Percentiles rank a stretch among this genome's conserved stretches.
Conservation (phyloP, 2,797 vertebrate species). For the Dallia pectoralis region DNA sequence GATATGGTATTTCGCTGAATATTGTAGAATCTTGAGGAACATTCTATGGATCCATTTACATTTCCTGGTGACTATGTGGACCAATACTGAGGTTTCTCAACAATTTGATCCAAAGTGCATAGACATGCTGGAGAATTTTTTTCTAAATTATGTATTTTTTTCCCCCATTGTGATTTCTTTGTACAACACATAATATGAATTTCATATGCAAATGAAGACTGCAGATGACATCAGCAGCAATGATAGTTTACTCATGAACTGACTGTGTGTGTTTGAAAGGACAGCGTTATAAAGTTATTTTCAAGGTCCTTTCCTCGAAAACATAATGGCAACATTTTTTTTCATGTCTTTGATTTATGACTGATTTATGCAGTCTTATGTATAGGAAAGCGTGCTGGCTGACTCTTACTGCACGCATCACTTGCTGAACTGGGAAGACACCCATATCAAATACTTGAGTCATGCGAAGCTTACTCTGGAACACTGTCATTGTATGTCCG, state of each 20-base stretch:
- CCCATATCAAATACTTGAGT: constrained; percentile 57
- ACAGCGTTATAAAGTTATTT: constrained; percentile 46
- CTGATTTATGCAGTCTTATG: constrained; percentile 4
- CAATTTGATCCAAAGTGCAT: constrained; percentile 56
- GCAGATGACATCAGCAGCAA: constrained; percentile 48
- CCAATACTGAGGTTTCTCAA: constrained; percentile 14
- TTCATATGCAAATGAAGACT: constrained; percentile 52
- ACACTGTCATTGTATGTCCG: constrained; percentile 51
- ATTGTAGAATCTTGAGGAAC: constrained; percentile 52
- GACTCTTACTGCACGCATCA: constrained; percentile 33
- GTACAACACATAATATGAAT: constrained; percentile 35
- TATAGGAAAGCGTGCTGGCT: constrained; percentile 35
- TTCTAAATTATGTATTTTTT: constrained; percentile 31
- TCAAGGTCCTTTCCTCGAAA: constrained; percentile 5
- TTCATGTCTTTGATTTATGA: constrained; percentile 20
- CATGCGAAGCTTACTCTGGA: constrained; percentile 68
- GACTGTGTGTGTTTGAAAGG: constrained; percentile 53
- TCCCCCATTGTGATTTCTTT: constrained; percentile 21
- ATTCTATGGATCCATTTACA: constrained; percentile 39
- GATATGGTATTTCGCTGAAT: constrained; percentile 39
- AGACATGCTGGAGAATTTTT: constrained; percentile 26
- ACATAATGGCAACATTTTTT: background rate
- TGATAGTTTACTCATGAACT: constrained; percentile 43
- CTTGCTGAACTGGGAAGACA: constrained; percentile 51
- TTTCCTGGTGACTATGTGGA: constrained; percentile 35